Percentiles rank a stretch among this genome's conserved stretches.
These are phyloP conservation scores for Tillus elongatus DNA, from an alignment of 2,888 invertebrate species.

Conservation along the genomic window DNA sequence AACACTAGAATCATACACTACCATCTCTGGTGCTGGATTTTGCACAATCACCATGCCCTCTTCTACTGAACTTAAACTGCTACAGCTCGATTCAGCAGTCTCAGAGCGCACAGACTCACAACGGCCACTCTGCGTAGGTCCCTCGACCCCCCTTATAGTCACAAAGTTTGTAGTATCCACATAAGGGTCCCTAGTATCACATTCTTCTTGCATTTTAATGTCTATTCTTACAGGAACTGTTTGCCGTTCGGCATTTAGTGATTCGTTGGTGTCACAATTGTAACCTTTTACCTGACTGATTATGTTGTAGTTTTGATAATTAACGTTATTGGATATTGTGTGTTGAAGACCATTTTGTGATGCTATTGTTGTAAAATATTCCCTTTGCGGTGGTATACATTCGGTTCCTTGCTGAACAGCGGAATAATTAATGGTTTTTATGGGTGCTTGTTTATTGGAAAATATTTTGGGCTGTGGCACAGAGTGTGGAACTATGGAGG, in stretches of 20 bases:
- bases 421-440: conserved; percentile 26
- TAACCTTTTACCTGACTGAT: conserved; percentile 22
- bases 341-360: conserved; percentile 36
- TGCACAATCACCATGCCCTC: conserved; percentile 34
- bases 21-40: conserved; percentile 33
- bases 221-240: conserved; percentile 29
- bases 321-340: conserved; percentile 28
- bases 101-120: conserved; percentile 53
- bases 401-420: neutral
- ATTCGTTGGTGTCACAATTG: conserved; percentile 25
- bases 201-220: conserved; percentile 29
- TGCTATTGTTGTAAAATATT: conserved; percentile 33
- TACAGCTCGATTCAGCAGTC: conserved; percentile 51
- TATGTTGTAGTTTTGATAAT: conserved; percentile 30
- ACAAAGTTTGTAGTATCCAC: conserved; percentile 32
- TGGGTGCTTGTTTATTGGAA: conserved; percentile 24
- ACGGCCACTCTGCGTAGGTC: conserved; percentile 35
- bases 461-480: conserved; percentile 28
- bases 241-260: conserved; percentile 28
- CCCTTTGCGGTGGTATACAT: conserved; percentile 16
- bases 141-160: conserved; percentile 38
- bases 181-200: conserved; percentile 31
- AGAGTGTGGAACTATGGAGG: conserved; percentile 31
- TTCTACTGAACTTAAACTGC: conserved; percentile 44
- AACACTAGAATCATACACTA: conserved; percentile 42